A percentile compares a stretch with the other conserved stretches of the same genome.
Conservation (phyloP, 1,140 invertebrate genomes). For the Daktulosphaira vitifoliae region DNA sequence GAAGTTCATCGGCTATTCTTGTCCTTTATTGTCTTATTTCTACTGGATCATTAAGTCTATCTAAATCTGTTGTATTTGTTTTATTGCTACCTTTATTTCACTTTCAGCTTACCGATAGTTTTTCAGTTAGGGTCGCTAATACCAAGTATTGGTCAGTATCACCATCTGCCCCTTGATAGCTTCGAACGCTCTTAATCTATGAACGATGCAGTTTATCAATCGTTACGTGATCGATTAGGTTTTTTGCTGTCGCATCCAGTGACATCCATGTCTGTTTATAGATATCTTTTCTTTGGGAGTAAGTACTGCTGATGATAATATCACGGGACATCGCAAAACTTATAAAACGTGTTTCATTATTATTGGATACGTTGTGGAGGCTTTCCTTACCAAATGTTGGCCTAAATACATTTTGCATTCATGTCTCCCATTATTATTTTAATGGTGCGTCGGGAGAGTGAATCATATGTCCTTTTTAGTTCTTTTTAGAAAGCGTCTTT, state of each 20-base stretch:
- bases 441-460: no score
- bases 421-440: neutral
- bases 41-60: no score
- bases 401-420: neutral
- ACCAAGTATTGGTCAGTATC: no score
- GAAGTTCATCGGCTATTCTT: neutral
- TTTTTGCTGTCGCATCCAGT: conserved; percentile 28
- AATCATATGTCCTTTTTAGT: no score
- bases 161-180: no score
- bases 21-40: neutral
- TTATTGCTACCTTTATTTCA: no score
- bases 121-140: no score
- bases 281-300: no score
- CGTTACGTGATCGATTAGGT: conserved; percentile 37
- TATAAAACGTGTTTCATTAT: neutral
- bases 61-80: no score
- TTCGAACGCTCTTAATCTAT: neutral
- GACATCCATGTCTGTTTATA: conserved; percentile 32
- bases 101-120: no score
- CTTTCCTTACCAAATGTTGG: neutral
- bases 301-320: neutral
- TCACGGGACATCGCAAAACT: neutral
- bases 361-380: neutral
- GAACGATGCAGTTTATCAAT: conserved; percentile 23
- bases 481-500: no score